These are phyloP conservation scores for Alviniconcha marisindica DNA, from an alignment of 1,140 invertebrate species.

Conservation along the genomic window DNA sequence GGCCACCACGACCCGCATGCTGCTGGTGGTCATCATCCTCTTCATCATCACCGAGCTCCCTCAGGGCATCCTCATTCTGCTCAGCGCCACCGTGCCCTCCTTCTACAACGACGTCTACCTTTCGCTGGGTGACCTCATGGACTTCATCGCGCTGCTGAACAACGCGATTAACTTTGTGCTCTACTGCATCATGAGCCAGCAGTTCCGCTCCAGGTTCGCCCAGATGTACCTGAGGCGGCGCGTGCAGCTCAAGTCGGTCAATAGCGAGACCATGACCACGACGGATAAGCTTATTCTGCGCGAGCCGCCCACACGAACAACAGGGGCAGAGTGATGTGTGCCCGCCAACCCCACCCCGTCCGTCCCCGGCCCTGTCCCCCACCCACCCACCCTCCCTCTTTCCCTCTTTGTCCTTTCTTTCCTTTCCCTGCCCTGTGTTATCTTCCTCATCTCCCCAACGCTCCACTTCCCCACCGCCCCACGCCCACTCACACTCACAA, in stretches of 20 bases:
- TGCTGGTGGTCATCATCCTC: conserved; percentile 78
- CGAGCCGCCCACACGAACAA: conserved; percentile 36
- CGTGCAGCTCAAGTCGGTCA: conserved; percentile 24
- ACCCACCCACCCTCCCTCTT: no score
- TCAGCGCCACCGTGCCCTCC: conserved; percentile 59
- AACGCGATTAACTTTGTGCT: conserved; percentile 94
- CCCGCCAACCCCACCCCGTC: no score
- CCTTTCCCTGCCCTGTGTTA: no score
- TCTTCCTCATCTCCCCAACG: no score
- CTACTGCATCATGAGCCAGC: conserved; percentile 95
- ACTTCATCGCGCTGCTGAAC: conserved; percentile 92
- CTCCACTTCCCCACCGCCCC: no score
- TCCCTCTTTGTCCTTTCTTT: no score
- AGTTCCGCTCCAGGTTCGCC: conserved; percentile 90
- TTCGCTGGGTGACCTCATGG: conserved; percentile 90
- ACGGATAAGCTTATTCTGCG: conserved; percentile 47
- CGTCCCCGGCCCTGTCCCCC: no score
- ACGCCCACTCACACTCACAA: no score
- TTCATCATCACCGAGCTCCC: conserved; percentile 93
- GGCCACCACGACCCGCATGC: conserved; percentile 82
- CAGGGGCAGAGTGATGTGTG: background rate
- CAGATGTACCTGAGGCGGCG: conserved; percentile 66
- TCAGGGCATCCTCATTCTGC: conserved; percentile 75
- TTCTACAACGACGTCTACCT: conserved; percentile 75
- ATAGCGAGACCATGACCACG: conserved; percentile 37